Base-by-base conservation (phyloP, 1,140 invertebrate genomes). In the Lucilia sericata region DNA sequence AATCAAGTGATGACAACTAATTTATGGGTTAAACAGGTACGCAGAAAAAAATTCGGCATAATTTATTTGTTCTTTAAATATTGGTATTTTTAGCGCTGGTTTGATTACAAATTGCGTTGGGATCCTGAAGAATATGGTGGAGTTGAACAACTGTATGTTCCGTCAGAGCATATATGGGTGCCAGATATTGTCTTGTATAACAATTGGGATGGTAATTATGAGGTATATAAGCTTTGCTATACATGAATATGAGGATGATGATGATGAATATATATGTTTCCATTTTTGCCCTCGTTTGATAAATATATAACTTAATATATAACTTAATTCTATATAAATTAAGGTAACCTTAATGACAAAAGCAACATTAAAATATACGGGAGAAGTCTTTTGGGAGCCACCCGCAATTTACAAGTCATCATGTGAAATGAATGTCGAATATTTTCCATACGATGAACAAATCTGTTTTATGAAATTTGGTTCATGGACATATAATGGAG, bases 371-470 rank as follows among this genome's bases (percentile, higher is more conserved):
- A 96, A 96, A 86, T 96, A 96, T 87, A 97, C 95, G 0, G 97
- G 98, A 0, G 96, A 97, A 91, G 97, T 99, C 14, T 94, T 95
- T 76, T 99, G 98, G 98, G 98, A 98, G 91, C 99, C 99, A 0
- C 99, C 99, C 0, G 98, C 98, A 0, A 99, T 99, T 92, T 99
- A 99, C 92, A 99, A 99, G 91, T 98, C 97, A 34, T 99, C 97
- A 0, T 99, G 98, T 88, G 96, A 98, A 91, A 98, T 98, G 86
- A 96, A 97, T 88, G 96, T 99, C 0, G 96, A 99, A 91, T 99
- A 98, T 92, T 99, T 98, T 89, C 97, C 97, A 0, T 98, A 98
- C 88, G 97, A 98, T 89, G 96, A 97, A 87, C 97, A 98, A 91
- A 96, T 95, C 81, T 99, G 98, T 90, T 94, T 96, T 85, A 97